Evolutionary conservation across 2,113 vertebrate genomes (phyloP), one percentile per base, ranked within the genome.

Genomic region (Chamaea fasciata): DNA sequence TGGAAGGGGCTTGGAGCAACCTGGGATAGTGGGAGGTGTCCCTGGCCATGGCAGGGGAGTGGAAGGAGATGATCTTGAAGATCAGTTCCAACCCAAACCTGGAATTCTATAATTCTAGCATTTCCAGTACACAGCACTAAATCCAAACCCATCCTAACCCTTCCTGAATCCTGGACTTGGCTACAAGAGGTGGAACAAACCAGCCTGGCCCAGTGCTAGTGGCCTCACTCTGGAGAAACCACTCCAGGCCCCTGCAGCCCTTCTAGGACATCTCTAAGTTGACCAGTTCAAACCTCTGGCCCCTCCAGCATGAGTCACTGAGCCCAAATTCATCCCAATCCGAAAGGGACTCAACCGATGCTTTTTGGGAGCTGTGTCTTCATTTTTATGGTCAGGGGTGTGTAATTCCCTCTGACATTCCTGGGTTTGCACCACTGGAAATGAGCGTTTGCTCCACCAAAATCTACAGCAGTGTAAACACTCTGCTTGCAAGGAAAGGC

Each of bases 301-400:
- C 15, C 10, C 7, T n/a, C 31, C 80, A 27, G 26, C 1, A 0
- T 0, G 0, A 83, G 7, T 15, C 75, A 80, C 62, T 0, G 1
- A 18, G 9, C 30, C 73, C 47, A 37, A 67, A 53, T 47, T 42
- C 44, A 62, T 46, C 92, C 76, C 28, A 4, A 4, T 24, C 42
- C 14, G 9, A 57, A 50, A 4, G 19, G 1, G 33, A 26, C 39
- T 74, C 28, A 10, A 6, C 5, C 0, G 0, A 28, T 24, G 56
- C 37, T 57, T 31, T 31, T 81, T 15, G 50, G 57, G 77, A 79
- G 64, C 71, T 15, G 39, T 8, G 0, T 35, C 89, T 88, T 53
- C 55, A 42, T 64, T 91, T 75, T 74, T n/a, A 46, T 0, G 0
- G 27, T 60, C 79, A 47, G 70, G 35, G 16, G 5, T 56, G 22